Percentiles rank a stretch among this genome's conserved stretches.
These are phyloP conservation scores for Rhamnusium bicolor DNA, from an alignment of 2,888 invertebrate species.

Conservation along the genomic window DNA sequence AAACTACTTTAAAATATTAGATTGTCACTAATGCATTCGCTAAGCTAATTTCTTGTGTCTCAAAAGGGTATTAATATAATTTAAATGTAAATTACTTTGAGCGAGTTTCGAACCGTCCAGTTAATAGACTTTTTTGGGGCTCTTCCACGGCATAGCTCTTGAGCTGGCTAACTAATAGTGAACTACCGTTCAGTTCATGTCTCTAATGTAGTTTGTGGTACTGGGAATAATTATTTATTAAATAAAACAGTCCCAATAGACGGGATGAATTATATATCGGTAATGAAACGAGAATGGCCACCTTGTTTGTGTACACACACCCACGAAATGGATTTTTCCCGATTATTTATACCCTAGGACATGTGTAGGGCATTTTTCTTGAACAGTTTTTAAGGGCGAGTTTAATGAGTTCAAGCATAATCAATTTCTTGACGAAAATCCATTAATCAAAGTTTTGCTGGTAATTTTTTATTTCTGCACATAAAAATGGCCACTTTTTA, in stretches of 20 bases:
- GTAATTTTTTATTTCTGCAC: too few relatives aligned
- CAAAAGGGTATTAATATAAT: slow-evolving; percentile 21
- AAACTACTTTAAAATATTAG: slow-evolving; percentile 31
- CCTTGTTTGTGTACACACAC: slow-evolving; percentile 5
- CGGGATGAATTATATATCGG: slow-evolving; percentile 23
- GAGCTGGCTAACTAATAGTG: background rate
- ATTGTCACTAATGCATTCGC: slow-evolving; percentile 3
- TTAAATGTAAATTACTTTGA: slow-evolving; percentile 20
- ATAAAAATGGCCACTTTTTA: too few relatives aligned
- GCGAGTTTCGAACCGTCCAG: background rate
- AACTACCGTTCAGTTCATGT: slow-evolving; percentile 4
- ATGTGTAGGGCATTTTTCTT: background rate
- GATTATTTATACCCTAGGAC: background rate
- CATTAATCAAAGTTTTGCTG: too few relatives aligned
- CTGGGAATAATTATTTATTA: slow-evolving; percentile 29
- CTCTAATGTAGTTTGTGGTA: slow-evolving; percentile 8
- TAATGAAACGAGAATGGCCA: slow-evolving; percentile 1
- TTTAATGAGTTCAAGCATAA: too few relatives aligned
- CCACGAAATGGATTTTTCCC: slow-evolving; percentile 17
- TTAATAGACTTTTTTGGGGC: slow-evolving; percentile 14
- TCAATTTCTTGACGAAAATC: too few relatives aligned
- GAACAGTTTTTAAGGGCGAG: too few relatives aligned
- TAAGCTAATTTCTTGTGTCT: slow-evolving; percentile 4
- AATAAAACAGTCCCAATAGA: slow-evolving; percentile 17
- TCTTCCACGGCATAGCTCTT: background rate